Evolutionary conservation across 1,140 invertebrate genomes (phyloP).

Genomic region (Hypothenemus hampei): DNA sequence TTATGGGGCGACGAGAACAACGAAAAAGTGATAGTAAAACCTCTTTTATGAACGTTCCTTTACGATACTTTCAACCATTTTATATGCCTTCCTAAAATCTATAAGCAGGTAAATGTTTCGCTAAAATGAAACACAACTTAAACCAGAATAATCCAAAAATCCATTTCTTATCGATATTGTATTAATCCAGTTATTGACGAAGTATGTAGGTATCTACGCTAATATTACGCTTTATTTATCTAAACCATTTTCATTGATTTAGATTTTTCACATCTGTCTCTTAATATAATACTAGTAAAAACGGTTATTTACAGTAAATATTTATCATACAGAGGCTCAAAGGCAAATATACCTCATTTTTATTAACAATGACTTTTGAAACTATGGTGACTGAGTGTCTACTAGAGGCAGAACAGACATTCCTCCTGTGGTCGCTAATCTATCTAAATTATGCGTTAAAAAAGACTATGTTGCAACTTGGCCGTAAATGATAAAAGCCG

Average conservation of each 20-base stretch:
- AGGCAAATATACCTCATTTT: background rate
- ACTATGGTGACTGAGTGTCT: conserved; percentile 2
- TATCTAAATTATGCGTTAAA: too few species aligned
- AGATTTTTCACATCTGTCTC: conserved; percentile 5
- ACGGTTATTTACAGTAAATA: background rate
- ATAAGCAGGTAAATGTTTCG: background rate
- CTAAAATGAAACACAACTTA: background rate
- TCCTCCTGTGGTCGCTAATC: too few species aligned
- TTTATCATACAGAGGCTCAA: background rate
- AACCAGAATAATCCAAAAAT: background rate
- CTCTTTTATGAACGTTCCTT: conserved; percentile 16
- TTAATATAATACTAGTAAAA: conserved; percentile 4
- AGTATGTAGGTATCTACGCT: background rate
- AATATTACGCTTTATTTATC: background rate
- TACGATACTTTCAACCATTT: conserved; percentile 28
- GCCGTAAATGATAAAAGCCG: too few species aligned
- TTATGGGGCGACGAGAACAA: conserved; percentile 18
- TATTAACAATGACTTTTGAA: background rate
- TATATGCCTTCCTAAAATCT: background rate
- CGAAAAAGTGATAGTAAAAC: conserved; percentile 21
- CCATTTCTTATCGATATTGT: background rate
- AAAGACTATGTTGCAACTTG: too few species aligned
- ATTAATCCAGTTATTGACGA: background rate
- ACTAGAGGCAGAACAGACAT: too few species aligned
- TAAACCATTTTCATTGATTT: background rate